Conservation (phyloP, 2,888 invertebrate species). For the Schrankia costaestrigalis region DNA sequence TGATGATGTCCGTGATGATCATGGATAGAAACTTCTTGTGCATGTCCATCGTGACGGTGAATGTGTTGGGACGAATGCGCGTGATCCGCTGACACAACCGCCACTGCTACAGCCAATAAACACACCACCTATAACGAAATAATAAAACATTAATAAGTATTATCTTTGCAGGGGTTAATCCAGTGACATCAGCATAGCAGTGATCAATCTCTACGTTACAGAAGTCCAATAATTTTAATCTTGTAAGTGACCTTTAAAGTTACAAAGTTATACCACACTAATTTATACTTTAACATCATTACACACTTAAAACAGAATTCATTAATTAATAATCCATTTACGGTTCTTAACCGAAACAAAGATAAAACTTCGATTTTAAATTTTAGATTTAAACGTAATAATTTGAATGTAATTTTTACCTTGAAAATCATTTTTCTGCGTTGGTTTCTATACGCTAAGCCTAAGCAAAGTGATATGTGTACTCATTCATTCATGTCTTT, state of each 20-base stretch:
- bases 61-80: conserved; percentile 59
- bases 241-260: too few relatives aligned
- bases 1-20: conserved; percentile 15
- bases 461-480: conserved; percentile 32
- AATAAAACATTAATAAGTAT: too few relatives aligned
- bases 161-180: too few relatives aligned
- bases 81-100: conserved; percentile 42
- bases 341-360: background rate
- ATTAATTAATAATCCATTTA: too few relatives aligned
- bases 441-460: conserved; percentile 11
- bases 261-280: too few relatives aligned
- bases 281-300: too few relatives aligned
- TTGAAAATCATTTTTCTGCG: conserved; percentile 27
- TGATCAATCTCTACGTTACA: too few relatives aligned
- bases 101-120: conserved; percentile 15
- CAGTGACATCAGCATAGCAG: too few relatives aligned
- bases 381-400: too few relatives aligned
- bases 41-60: conserved; percentile 25
- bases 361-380: too few relatives aligned
- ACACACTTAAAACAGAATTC: too few relatives aligned
- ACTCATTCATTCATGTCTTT: conserved; percentile 22
- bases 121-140: conserved; percentile 16
- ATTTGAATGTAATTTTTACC: conserved; percentile 19
- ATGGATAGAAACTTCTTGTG: conserved; percentile 13
- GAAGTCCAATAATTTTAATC: too few relatives aligned